These are phyloP conservation scores for Siniperca knerii DNA, from an alignment of 2,113 vertebrate genomes.

Conservation along the genomic window DNA sequence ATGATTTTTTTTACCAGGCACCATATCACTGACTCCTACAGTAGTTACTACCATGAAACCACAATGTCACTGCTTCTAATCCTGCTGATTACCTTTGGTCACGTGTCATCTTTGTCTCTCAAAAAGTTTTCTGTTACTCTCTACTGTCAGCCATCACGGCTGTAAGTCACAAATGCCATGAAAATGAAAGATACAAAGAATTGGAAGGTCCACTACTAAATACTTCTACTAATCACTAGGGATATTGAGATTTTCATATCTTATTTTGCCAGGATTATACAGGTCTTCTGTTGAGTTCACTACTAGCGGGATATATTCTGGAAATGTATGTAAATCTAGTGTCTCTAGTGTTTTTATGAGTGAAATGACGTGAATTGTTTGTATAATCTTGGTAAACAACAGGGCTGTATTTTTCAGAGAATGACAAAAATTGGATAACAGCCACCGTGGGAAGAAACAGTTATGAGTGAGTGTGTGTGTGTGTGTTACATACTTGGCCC, in stretches of 20 bases:
- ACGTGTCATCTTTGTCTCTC: not conserved
- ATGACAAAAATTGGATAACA: not conserved
- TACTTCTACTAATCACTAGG: not conserved
- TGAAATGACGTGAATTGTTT: not conserved
- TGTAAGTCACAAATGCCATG: too few species aligned
- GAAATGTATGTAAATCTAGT: not conserved
- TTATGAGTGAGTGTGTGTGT: too few species aligned
- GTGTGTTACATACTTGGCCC: slow-evolving; percentile 76
- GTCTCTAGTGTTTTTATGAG: not conserved
- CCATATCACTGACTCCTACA: not conserved
- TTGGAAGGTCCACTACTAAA: too few species aligned
- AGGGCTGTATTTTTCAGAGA: not conserved
- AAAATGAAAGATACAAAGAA: too few species aligned
- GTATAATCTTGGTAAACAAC: not conserved
- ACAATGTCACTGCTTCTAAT: not conserved
- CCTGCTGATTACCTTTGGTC: not conserved
- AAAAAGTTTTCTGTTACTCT: not conserved
- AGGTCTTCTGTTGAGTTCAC: not conserved
- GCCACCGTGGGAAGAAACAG: not conserved
- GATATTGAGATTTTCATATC: not conserved
- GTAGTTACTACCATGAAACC: not conserved
- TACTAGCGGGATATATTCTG: not conserved
- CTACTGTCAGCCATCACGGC: too few species aligned
- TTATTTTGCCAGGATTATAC: not conserved
- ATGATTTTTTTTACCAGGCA: not conserved